A percentile compares a stretch with the other conserved stretches of the same genome.
Conservation (phyloP, 2,797 vertebrate species). For the Acanthurus tractus region DNA sequence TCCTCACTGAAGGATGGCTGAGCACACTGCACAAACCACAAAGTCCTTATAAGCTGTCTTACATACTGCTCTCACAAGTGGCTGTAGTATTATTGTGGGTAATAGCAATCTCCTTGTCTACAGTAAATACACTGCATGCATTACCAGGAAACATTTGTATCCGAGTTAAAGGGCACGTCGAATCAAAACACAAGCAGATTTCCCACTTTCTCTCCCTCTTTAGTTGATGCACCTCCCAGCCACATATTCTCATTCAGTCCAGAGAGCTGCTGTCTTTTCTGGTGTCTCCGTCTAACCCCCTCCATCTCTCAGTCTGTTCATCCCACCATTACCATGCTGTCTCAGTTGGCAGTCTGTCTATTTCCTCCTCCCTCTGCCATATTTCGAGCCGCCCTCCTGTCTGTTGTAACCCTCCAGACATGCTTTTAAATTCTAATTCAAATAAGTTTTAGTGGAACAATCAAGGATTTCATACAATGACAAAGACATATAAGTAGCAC, state of each 20-base stretch:
- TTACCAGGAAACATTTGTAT: slow-evolving; percentile 58
- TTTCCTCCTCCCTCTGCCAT: slow-evolving; percentile 65
- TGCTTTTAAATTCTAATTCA: slow-evolving; percentile 52
- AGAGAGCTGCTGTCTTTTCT: slow-evolving; percentile 68
- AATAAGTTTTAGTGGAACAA: slow-evolving; percentile 57
- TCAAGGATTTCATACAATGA: slow-evolving; percentile 42
- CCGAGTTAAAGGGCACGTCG: slow-evolving; percentile 64
- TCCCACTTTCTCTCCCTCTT: slow-evolving; percentile 35
- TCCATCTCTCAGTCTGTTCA: slow-evolving; percentile 81
- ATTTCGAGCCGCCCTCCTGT: slow-evolving; percentile 62
- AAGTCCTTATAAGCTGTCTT: slow-evolving; percentile 49
- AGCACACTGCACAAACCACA: slow-evolving; percentile 34
- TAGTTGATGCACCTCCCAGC: slow-evolving; percentile 56
- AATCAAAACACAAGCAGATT: slow-evolving; percentile 49
- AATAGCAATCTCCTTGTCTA: slow-evolving; percentile 49
- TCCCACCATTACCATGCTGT: slow-evolving; percentile 81
- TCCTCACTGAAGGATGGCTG: slow-evolving; percentile 25
- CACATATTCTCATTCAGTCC: slow-evolving; percentile 72
- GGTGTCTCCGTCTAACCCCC: slow-evolving; percentile 68
- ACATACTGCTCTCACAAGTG: slow-evolving; percentile 38
- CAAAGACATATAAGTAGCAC: slow-evolving; percentile 50
- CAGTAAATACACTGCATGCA: slow-evolving; percentile 45
- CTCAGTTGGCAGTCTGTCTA: slow-evolving; percentile 80
- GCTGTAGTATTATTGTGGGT: slow-evolving; percentile 40
- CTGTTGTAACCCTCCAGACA: slow-evolving; percentile 59